Conservation (phyloP, 2,113 vertebrate genomes). For the Pomatorhinus ruficollis region DNA sequence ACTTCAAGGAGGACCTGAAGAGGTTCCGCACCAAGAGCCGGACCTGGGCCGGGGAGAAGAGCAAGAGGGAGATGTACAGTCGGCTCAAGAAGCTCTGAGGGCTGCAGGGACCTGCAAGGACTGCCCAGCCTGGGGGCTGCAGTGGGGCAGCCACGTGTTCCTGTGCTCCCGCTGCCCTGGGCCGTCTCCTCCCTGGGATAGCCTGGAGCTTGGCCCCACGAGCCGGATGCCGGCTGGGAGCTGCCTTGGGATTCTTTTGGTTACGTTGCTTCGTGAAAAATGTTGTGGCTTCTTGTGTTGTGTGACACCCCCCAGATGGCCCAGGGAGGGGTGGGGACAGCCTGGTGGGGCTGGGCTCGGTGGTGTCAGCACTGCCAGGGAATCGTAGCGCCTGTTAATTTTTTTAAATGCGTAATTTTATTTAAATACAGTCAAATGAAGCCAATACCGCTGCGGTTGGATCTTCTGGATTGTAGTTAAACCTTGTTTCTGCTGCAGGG, state of each 20-base stretch:
- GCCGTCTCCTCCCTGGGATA: neutral
- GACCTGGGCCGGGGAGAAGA: constrained; percentile 94
- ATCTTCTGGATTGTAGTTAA: neutral
- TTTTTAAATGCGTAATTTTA: constrained; percentile 25
- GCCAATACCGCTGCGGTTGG: neutral
- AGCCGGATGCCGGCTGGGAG: neutral
- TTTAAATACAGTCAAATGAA: constrained; percentile 56
- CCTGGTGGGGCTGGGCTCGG: rapidly evolving
- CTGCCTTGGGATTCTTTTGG: neutral
- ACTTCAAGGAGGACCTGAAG: constrained; percentile 91
- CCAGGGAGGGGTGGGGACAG: neutral
- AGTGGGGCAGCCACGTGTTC: neutral
- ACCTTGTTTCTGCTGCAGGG: neutral
- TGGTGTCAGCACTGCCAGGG: neutral
- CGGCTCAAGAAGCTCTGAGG: constrained; percentile 91
- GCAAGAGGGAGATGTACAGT: constrained; percentile 94
- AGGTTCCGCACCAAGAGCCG: constrained; percentile 90
- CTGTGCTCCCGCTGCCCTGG: neutral
- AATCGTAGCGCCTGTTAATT: neutral
- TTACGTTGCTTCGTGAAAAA: neutral
- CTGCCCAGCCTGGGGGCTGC: neutral
- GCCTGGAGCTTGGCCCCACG: rapidly evolving
- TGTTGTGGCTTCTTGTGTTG: neutral
- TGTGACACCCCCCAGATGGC: neutral
- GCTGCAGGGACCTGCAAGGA: neutral